Percentiles rank a stretch among this genome's conserved stretches.
phyloP scores from a whole-genome alignment of 2,113 vertebrate species.

The Silurus glanis region DNA sequence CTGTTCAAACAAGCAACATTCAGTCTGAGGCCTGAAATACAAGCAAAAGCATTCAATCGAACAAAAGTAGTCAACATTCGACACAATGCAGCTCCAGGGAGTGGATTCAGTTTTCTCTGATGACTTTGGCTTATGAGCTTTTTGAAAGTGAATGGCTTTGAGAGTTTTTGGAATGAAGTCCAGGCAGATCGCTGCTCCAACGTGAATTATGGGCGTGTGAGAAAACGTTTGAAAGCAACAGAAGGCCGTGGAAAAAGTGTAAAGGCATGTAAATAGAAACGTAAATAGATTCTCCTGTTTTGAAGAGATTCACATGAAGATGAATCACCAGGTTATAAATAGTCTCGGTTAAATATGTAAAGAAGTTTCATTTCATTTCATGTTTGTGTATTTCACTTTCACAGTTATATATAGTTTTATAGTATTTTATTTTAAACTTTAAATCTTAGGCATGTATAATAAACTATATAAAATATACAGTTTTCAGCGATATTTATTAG shows the following conservation, averaged over 20 bases:
- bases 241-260: neutral
- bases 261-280: neutral
- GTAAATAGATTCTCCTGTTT: constrained; percentile 10
- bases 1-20: constrained; percentile 22
- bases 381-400: neutral
- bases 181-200: neutral
- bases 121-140: constrained; percentile 34
- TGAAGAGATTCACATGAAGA: neutral
- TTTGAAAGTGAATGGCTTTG: constrained; percentile 17
- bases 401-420: neutral
- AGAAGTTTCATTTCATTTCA: neutral
- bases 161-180: constrained; percentile 6
- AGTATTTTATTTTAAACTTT: neutral
- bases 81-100: neutral
- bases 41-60: constrained; percentile 5
- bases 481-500: too few relatives aligned
- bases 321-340: neutral
- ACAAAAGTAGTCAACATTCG: neutral
- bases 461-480: neutral
- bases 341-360: neutral
- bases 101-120: constrained; percentile 9
- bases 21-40: constrained; percentile 3
- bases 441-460: neutral
- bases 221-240: constrained; percentile 9
- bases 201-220: constrained; percentile 33